Conservation (phyloP, 2,113 vertebrate genomes). For the Struthidea cinerea region DNA sequence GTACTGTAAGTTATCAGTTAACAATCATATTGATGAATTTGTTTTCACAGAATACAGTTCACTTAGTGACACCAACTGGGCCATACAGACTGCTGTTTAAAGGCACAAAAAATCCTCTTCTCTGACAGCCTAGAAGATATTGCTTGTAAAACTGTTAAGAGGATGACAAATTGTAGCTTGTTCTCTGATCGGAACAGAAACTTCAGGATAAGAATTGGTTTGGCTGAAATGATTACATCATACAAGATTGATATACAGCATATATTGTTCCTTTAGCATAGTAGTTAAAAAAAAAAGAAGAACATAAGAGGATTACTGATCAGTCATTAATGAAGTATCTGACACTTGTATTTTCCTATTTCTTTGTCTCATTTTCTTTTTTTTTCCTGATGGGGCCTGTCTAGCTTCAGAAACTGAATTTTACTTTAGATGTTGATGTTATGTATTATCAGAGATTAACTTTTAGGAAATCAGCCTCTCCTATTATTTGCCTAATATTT, state of each 20-base stretch:
- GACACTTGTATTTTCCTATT: constrained; percentile 23
- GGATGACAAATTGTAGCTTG: background rate
- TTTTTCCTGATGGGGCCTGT: background rate
- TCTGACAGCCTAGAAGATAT: background rate
- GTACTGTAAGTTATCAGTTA: background rate
- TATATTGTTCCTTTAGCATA: background rate
- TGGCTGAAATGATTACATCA: background rate
- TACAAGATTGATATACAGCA: background rate
- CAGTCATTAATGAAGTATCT: constrained; percentile 30
- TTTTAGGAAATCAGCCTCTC: background rate
- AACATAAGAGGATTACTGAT: constrained; percentile 43
- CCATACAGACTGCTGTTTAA: background rate
- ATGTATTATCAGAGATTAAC: background rate
- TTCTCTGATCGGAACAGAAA: background rate
- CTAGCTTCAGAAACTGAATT: background rate
- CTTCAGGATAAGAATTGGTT: background rate
- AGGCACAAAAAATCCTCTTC: background rate
- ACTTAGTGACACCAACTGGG: background rate
- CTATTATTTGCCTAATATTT: background rate
- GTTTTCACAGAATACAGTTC: background rate
- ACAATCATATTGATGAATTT: background rate
- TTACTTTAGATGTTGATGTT: background rate
- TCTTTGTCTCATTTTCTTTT: constrained; percentile 16
- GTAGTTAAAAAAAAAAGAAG: background rate
- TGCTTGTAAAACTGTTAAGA: background rate